A percentile compares a stretch with the other conserved stretches of the same genome.
Evolutionary conservation across 2,113 vertebrate species (phyloP).

Genomic region (Hippocampus guttulatus): DNA sequence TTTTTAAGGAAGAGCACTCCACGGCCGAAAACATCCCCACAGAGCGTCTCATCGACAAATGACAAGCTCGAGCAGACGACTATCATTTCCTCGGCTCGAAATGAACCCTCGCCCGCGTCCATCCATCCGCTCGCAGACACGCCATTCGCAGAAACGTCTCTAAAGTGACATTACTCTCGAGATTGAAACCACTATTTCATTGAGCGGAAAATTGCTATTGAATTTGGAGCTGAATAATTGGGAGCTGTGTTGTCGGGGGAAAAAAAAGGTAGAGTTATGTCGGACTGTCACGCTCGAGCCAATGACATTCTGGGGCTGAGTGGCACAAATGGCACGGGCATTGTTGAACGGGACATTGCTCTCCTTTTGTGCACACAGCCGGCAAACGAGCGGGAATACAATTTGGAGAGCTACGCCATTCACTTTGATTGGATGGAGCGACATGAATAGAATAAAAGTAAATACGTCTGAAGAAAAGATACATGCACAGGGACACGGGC

Average conservation of each 20-base stretch:
- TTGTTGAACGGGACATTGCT: slow-evolving; percentile 70
- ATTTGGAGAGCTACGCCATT: slow-evolving; percentile 61
- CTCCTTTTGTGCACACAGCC: slow-evolving; percentile 65
- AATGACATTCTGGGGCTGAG: slow-evolving; percentile 69
- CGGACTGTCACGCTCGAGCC: slow-evolving; percentile 71
- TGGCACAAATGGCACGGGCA: slow-evolving; percentile 67
- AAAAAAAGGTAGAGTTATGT: slow-evolving; percentile 60
- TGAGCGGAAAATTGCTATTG: slow-evolving; percentile 75
- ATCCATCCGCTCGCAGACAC: slow-evolving; percentile 66
- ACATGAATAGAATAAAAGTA: slow-evolving; percentile 41
- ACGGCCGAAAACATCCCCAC: slow-evolving; percentile 27
- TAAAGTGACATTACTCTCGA: slow-evolving; percentile 69
- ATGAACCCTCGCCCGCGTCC: slow-evolving; percentile 61
- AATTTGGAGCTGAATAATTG: slow-evolving; percentile 74
- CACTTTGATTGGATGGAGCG: slow-evolving; percentile 65
- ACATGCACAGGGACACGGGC: slow-evolving; percentile 29
- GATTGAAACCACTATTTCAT: slow-evolving; percentile 76
- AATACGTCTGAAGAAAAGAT: slow-evolving; percentile 43
- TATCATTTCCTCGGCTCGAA: slow-evolving; percentile 65
- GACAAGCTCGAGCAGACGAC: slow-evolving; percentile 63
- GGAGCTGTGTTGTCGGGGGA: slow-evolving; percentile 53
- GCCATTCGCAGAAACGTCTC: slow-evolving; percentile 66
- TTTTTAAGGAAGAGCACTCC: slow-evolving; percentile 16
- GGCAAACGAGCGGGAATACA: slow-evolving; percentile 55
- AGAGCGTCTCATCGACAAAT: slow-evolving; percentile 62